Base-by-base conservation (phyloP, 2,113 vertebrate species). In the Pseudopipra pipra region DNA sequence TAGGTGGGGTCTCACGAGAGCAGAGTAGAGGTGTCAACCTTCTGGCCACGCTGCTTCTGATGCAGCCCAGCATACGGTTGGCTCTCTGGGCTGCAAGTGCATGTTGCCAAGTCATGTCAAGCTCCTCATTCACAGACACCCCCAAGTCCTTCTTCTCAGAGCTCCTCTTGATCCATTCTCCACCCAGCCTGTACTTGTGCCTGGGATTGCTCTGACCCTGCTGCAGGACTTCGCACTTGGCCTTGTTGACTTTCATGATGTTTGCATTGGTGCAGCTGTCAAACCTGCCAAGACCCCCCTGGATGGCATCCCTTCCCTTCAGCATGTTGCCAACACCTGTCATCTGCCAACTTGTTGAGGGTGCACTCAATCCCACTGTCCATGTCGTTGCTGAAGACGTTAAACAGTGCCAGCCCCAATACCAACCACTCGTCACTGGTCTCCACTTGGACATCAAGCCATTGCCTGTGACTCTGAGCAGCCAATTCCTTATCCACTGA, bases 351-450 rank as follows among this genome's bases (percentile, higher is more conserved):
- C 11, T 20, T 55, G 41, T 28, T 71, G n/a, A 78, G 12, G 8
- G 15, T 41, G 24, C n/a, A 11, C 47, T 25, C 8, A 13, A 63
- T 55, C n/a, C 19, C 7, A 4, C 0, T 62, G 39, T 23, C 39
- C 28, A 39, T 13, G 46, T 8, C 4, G 0, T 12, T 41, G 39
- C 12, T 28, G 47, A 54, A 46, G 14, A 46, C 13, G 8, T 39
- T 39, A 22, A 46, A 35, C 47, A 71, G 47, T 3, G 3, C 14
- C n/a, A 28, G n/a, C 14, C 12, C 19, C 33, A 61, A 2, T 2
- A 39, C 4, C 19, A 33, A 11, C 9, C 28, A 15, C 39, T 39
- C 0, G 0, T 12, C 47, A 39, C 12, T 30, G n/a, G 47, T 55
- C 47, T 62, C 39, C 74, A 20, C 20, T 16, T 47, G 65, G n/a